Percentiles rank a stretch among this genome's conserved stretches.
These are phyloP conservation scores for Trichopria drosophilae DNA, from an alignment of 2,888 invertebrate species.

Conservation along the genomic window DNA sequence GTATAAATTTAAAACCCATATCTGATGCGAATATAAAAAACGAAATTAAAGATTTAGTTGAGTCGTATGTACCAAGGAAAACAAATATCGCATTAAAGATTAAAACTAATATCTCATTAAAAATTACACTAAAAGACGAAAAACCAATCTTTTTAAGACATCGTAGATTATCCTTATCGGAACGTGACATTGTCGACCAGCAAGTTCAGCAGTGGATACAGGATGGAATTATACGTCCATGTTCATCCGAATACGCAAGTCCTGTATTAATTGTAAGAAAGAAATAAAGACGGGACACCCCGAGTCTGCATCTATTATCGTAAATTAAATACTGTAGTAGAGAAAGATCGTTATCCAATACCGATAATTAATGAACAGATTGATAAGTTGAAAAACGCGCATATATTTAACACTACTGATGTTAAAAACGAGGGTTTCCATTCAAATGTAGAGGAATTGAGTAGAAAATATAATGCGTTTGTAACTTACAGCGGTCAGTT, in stretches of 20 bases:
- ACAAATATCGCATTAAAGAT: neutral
- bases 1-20: neutral
- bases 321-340: conserved; percentile 44
- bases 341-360: conserved; percentile 33
- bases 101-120: conserved; percentile 10
- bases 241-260: conserved; percentile 25
- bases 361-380: conserved; percentile 32
- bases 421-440: conserved; percentile 27
- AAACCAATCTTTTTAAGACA: conserved; percentile 11
- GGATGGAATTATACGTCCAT: conserved; percentile 20
- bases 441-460: conserved; percentile 15
- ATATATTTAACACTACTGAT: conserved; percentile 21
- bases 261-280: conserved; percentile 24
- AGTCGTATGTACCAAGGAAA: conserved; percentile 3
- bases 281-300: conserved; percentile 15
- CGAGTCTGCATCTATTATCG: conserved; percentile 51
- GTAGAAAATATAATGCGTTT: conserved; percentile 23
- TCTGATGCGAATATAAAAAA: neutral
- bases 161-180: conserved; percentile 10
- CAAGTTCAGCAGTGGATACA: conserved; percentile 28
- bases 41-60: neutral
- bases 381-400: conserved; percentile 6
- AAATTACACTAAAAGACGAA: conserved; percentile 20
- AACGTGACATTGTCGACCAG: conserved; percentile 19
- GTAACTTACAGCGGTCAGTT: conserved; percentile 21